Percentiles rank a stretch among this genome's conserved stretches.
Evolutionary conservation across 2,797 vertebrate genomes (phyloP).

Genomic region (Neoniphon sammara): DNA sequence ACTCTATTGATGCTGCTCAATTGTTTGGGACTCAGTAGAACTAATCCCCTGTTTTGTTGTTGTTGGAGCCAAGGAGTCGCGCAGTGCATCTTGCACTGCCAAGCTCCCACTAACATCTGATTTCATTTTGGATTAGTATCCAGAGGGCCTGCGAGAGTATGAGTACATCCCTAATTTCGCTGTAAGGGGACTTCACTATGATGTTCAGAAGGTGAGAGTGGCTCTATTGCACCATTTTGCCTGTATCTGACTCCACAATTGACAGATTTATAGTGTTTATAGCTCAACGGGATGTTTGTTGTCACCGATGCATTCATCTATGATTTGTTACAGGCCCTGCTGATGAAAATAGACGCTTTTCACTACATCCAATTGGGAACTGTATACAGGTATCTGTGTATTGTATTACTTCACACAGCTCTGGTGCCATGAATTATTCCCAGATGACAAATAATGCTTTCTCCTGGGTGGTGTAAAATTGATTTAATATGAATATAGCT

Average conservation of each 20-base stretch:
- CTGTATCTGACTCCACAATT: not conserved
- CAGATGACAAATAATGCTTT: too few relatives aligned
- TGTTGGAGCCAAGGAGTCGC: not conserved
- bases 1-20: not conserved
- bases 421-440: not conserved
- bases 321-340: constrained; percentile 84
- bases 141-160: constrained; percentile 89
- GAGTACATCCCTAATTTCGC: constrained; percentile 95
- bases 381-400: constrained; percentile 90
- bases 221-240: not conserved
- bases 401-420: not conserved
- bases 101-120: constrained; percentile 7
- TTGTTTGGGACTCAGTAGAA: not conserved
- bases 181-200: constrained; percentile 97
- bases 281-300: not conserved
- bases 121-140: constrained; percentile 85
- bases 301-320: constrained; percentile 4
- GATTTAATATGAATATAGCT: too few relatives aligned
- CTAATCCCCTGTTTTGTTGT: constrained; percentile 7
- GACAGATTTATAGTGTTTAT: not conserved
- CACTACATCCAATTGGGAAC: constrained; percentile 99
- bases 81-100: not conserved
- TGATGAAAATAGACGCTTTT: constrained; percentile 99
- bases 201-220: constrained; percentile 92
- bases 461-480: too few relatives aligned